Evolutionary conservation across 1,140 invertebrate genomes (phyloP).

Genomic region (Bombus polaris): DNA sequence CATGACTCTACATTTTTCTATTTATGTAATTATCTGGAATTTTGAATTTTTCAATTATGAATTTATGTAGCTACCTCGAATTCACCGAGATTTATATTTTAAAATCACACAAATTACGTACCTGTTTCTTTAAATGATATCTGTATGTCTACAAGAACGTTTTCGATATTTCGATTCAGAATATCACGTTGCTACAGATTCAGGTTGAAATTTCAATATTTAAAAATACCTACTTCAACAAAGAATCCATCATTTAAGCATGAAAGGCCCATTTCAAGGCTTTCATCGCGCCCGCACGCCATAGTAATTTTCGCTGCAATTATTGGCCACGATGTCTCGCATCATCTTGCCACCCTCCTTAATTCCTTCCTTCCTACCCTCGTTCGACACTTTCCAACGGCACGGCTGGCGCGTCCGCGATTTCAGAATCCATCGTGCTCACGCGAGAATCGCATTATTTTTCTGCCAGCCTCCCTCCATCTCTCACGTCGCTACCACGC

Average conservation of each 20-base stretch:
- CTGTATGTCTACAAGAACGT: too few species aligned
- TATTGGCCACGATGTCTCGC: constrained; percentile 7
- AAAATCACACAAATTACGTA: too few species aligned
- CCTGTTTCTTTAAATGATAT: too few species aligned
- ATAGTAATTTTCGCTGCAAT: background rate
- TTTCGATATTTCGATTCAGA: background rate
- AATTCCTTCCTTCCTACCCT: constrained; percentile 12
- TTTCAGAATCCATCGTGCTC: constrained; percentile 51
- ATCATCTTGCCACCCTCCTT: constrained; percentile 1
- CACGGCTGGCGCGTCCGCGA: constrained; percentile 1
- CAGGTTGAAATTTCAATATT: background rate
- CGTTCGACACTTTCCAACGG: constrained; percentile 17
- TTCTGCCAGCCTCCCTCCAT: constrained; percentile 30
- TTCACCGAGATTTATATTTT: background rate
- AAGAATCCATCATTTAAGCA: background rate
- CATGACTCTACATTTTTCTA: background rate
- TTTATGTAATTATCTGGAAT: too few species aligned
- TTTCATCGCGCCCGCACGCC: background rate
- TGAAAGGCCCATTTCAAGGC: background rate
- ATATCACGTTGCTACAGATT: background rate
- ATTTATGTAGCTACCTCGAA: background rate
- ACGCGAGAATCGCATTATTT: constrained; percentile 70
- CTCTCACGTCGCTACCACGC: constrained; percentile 34
- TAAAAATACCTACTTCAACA: background rate
- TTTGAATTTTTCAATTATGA: background rate